phyloP scores from a whole-genome alignment of 2,113 vertebrate species.

The Prinia subflava region DNA sequence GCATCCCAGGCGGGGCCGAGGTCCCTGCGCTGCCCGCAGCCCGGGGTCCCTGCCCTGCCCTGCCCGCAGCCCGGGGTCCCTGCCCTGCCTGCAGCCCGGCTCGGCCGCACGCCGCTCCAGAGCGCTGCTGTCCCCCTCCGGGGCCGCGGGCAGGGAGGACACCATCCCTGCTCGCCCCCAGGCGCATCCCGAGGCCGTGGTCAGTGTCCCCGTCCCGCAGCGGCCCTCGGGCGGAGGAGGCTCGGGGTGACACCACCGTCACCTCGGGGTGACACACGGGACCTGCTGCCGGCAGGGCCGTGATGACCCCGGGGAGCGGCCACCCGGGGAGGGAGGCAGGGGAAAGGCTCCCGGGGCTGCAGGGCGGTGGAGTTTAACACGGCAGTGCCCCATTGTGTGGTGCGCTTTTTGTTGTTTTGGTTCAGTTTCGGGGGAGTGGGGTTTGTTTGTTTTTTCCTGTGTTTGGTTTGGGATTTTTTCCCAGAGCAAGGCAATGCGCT shows the following conservation, averaged over 20 bases:
- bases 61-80: background rate
- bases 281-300: background rate
- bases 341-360: background rate
- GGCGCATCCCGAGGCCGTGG: background rate
- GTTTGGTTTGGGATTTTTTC: background rate
- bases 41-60: background rate
- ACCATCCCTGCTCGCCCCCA: rapidly evolving
- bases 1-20: background rate
- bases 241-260: background rate
- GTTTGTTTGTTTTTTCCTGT: background rate
- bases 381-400: background rate
- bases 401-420: background rate
- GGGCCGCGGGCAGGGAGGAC: background rate
- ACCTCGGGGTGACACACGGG: background rate
- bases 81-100: background rate
- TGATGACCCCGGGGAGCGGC: background rate
- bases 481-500: background rate
- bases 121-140: rapidly evolving
- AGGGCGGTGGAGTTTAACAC: background rate
- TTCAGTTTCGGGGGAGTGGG: background rate
- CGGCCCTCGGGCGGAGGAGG: background rate
- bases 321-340: rapidly evolving
- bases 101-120: background rate
- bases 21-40: no score
- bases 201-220: background rate